These are phyloP conservation scores for Xenentodon cancila DNA, from an alignment of 2,797 vertebrate genomes.

Conservation along the genomic window DNA sequence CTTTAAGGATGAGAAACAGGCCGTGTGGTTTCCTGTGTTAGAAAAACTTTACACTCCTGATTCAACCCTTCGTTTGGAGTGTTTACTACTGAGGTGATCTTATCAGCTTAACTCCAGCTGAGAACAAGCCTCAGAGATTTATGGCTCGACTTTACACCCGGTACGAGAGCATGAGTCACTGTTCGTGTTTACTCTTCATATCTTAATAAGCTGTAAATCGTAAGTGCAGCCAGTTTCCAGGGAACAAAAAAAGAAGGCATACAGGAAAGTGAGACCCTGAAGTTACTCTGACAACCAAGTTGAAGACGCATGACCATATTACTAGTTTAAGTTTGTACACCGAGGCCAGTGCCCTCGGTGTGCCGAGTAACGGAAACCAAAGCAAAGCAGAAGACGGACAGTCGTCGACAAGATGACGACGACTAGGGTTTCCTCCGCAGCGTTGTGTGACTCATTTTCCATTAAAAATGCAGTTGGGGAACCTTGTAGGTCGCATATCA, in stretches of 20 bases:
- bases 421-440: slow-evolving; percentile 47
- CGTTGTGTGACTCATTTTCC: slow-evolving; percentile 34
- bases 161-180: slow-evolving; percentile 31
- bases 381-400: slow-evolving; percentile 57
- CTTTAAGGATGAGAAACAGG: not conserved
- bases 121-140: slow-evolving; percentile 1
- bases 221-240: slow-evolving; percentile 15
- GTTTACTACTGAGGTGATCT: not conserved
- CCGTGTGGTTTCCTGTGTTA: slow-evolving; percentile 33
- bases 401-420: slow-evolving; percentile 32
- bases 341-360: slow-evolving; percentile 32
- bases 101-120: not conserved
- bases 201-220: slow-evolving; percentile 43
- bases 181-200: slow-evolving; percentile 17
- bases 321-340: not conserved
- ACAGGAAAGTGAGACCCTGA: not conserved
- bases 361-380: slow-evolving; percentile 49
- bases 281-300: not conserved
- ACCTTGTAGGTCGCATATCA: slow-evolving; percentile 40
- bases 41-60: not conserved
- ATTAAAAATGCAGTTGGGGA: slow-evolving; percentile 55
- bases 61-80: not conserved
- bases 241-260: not conserved
- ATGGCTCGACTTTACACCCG: not conserved
- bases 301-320: not conserved